Base-by-base conservation (phyloP, 2,888 invertebrate species). In the Volucella inanis region DNA sequence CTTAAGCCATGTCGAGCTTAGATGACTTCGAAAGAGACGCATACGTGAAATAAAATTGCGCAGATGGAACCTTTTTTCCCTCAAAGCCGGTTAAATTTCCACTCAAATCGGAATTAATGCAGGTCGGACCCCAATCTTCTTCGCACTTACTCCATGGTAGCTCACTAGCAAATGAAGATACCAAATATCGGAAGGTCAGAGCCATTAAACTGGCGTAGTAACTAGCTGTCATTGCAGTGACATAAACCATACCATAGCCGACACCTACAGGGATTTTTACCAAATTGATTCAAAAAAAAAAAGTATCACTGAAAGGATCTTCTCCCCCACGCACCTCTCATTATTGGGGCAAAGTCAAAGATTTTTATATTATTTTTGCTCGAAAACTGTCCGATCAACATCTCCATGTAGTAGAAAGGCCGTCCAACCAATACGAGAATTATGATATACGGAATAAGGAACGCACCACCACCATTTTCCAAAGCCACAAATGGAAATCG, bases 351-450 rank as follows among this genome's bases (percentile, higher is more conserved):
- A 88, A 95, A 93, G 83, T 95, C 95, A 81, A 92, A 93, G 38
- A 95, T 94, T 88, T 94, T 94, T 6, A 95, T 94, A 78, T 94
- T 94, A 15, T 95, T 96, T 77, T 94, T 93, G 84, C 94, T 94
- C 18, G 94, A 94, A 89, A 96, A 96, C 90, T 96, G 96, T 0
- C 96, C 96, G 49, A 96, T 90, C 8, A 94, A 90, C 92, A 95
- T 94, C 91, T 96, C 96, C 92, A 96, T 91, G 88, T 95, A 95
- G 88, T 96, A 96, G 72, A 96, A 92, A 0, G 95, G 95, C 85
- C 94, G 93, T 2, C 95, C 95, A 22, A 95, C 94, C 57, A 95
- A 89, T 22, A 94, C 90, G 22, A 95, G 90, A 1, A 95, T 93
- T 52, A 95, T 93, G 39, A 95, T 90, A 88, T 95, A 95, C 0